A percentile compares a stretch with the other conserved stretches of the same genome.
Conservation (phyloP, 2,797 vertebrate genomes). For the Diplodus puntazzo region DNA sequence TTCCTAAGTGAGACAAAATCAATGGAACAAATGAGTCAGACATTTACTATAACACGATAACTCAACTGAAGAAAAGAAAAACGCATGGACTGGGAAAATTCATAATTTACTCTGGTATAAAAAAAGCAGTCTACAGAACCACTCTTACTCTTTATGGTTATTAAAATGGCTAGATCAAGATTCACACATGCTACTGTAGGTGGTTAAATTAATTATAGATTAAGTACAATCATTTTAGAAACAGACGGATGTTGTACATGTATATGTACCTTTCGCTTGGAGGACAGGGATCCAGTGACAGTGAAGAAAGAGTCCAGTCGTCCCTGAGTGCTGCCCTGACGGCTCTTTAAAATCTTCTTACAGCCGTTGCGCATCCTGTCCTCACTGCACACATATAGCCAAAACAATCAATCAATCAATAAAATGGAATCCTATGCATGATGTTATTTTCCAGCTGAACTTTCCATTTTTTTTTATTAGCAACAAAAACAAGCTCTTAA, state of each 20-base stretch:
- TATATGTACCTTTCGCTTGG: slow-evolving; percentile 90
- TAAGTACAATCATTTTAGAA: neutral
- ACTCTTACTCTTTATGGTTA: neutral
- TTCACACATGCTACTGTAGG: neutral
- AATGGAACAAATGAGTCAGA: neutral
- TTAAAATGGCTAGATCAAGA: neutral
- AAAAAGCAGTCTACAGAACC: neutral
- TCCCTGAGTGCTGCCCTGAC: slow-evolving; percentile 96
- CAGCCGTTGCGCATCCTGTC: slow-evolving; percentile 93
- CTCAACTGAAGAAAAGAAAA: neutral
- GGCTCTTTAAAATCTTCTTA: slow-evolving; percentile 92
- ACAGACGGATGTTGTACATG: neutral
- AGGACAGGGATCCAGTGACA: slow-evolving; percentile 94
- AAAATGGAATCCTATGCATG: neutral
- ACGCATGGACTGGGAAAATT: no score
- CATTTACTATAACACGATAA: neutral
- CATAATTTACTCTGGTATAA: neutral
- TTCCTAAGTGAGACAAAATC: slow-evolving; percentile 72
- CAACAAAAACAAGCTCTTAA: neutral
- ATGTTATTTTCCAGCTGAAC: neutral
- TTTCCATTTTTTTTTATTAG: neutral
- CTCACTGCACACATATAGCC: slow-evolving; percentile 81
- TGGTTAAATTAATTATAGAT: neutral
- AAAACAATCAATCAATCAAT: neutral
- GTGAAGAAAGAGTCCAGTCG: slow-evolving; percentile 96